Conservation (phyloP, 2,113 vertebrate genomes). For the Petrocephalus zakoni region DNA sequence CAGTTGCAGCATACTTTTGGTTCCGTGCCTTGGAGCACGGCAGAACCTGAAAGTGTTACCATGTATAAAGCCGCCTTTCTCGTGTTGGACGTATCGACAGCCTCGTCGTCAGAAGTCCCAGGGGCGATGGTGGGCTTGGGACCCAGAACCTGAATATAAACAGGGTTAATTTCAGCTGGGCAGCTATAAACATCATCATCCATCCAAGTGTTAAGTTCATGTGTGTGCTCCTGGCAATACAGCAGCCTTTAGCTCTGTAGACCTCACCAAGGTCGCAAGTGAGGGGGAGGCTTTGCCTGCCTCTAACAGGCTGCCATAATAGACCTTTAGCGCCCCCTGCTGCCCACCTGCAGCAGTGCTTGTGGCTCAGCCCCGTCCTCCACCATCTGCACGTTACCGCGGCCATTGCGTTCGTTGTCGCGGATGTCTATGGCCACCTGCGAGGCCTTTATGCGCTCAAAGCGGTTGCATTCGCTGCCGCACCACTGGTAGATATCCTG, state of each 20-base stretch:
- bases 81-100: slow-evolving; percentile 29
- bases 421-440: slow-evolving; percentile 55
- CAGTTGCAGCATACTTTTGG: background rate
- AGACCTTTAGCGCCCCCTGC: background rate
- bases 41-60: slow-evolving; percentile 38
- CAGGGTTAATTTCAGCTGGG: background rate
- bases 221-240: background rate
- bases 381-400: slow-evolving; percentile 38
- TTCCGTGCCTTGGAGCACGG: background rate
- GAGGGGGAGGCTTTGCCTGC: background rate
- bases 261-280: background rate
- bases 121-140: slow-evolving; percentile 45
- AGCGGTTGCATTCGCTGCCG: slow-evolving; percentile 51
- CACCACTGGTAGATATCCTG: slow-evolving; percentile 62
- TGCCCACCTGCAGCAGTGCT: slow-evolving; percentile 45
- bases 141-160: slow-evolving; percentile 54
- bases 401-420: slow-evolving; percentile 55
- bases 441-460: slow-evolving; percentile 54
- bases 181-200: background rate
- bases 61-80: slow-evolving; percentile 48
- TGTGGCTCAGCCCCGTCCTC: slow-evolving; percentile 53
- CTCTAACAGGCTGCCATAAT: background rate
- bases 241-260: background rate
- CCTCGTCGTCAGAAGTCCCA: slow-evolving; percentile 37
- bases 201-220: background rate